Evolutionary conservation across 2,888 invertebrate genomes (phyloP).

Genomic region (Hololepta plana): DNA sequence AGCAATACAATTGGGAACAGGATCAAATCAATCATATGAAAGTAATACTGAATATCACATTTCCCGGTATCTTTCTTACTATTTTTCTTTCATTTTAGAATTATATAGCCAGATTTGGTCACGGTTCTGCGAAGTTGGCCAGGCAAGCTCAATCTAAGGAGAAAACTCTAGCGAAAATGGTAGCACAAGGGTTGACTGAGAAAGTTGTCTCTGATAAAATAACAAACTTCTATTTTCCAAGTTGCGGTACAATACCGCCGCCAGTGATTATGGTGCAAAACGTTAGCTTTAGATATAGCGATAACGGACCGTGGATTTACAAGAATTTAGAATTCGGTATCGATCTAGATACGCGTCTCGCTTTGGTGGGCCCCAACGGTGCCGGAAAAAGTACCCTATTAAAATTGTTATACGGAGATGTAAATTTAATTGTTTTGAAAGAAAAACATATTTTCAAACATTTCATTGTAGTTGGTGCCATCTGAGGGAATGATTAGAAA

Average conservation of each 20-base stretch:
- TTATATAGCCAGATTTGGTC: conserved; percentile 97
- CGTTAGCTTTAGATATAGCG: conserved; percentile 87
- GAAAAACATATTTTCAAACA: conserved; percentile 5
- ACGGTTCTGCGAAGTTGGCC: conserved; percentile 96
- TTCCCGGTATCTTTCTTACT: neutral
- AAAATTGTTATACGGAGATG: conserved; percentile 88
- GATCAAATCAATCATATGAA: conserved; percentile 98
- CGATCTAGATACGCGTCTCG: conserved; percentile 88
- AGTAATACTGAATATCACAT: neutral
- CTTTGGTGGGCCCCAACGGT: conserved; percentile 94
- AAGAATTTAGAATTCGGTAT: conserved; percentile 97
- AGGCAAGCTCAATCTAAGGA: conserved; percentile 99
- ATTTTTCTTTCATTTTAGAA: conserved; percentile 37
- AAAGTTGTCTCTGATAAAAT: conserved; percentile 82
- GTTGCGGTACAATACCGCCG: conserved; percentile 91
- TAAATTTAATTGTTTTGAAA: conserved; percentile 27
- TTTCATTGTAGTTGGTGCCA: conserved; percentile 55
- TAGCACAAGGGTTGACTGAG: conserved; percentile 87
- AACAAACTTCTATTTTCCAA: conserved; percentile 89
- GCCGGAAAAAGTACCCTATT: conserved; percentile 97
- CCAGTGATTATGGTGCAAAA: conserved; percentile 99
- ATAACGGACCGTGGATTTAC: conserved; percentile 79
- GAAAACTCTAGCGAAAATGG: conserved; percentile 98
- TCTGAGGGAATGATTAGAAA: conserved; percentile 93
- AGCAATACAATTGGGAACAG: conserved; percentile 99